phyloP scores from a whole-genome alignment of 2,113 vertebrate species.

The Ammodytes dubius region DNA sequence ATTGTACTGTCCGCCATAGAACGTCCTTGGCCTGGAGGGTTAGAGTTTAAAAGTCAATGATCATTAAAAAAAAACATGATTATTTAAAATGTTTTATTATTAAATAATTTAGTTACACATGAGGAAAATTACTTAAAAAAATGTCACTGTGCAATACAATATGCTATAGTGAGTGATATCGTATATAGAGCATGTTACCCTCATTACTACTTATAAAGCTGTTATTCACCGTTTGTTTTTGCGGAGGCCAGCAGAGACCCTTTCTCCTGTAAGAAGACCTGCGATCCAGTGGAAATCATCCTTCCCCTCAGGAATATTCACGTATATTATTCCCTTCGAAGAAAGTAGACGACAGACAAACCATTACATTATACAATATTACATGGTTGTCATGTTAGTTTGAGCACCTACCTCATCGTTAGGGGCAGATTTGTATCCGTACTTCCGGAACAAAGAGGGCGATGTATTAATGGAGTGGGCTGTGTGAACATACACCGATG shows the following conservation, averaged over 20 bases:
- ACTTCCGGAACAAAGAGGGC: background rate
- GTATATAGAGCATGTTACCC: background rate
- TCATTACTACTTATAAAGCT: background rate
- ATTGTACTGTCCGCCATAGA: conserved; percentile 73
- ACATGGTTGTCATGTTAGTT: background rate
- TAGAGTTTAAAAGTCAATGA: background rate
- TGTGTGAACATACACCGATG: conserved; percentile 93
- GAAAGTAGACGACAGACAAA: background rate
- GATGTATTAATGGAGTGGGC: conserved; percentile 84
- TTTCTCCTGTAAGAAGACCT: conserved; percentile 69
- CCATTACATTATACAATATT: background rate
- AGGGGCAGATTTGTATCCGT: conserved; percentile 84
- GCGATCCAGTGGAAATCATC: conserved; percentile 79
- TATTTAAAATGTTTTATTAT: too few species aligned
- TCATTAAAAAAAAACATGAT: background rate
- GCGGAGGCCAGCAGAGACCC: conserved; percentile 12
- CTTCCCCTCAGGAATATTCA: conserved; percentile 81
- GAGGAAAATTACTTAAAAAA: too few species aligned
- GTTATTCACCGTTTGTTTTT: conserved; percentile 50
- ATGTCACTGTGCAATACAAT: background rate
- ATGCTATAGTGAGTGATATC: background rate
- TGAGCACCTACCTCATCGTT: conserved; percentile 87
- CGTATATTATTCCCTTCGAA: conserved; percentile 81
- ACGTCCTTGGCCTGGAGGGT: conserved; percentile 75
- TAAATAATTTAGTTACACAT: background rate